These are phyloP conservation scores for Pogonus chalceus DNA, from an alignment of 1,140 invertebrate species.

Conservation along the genomic window DNA sequence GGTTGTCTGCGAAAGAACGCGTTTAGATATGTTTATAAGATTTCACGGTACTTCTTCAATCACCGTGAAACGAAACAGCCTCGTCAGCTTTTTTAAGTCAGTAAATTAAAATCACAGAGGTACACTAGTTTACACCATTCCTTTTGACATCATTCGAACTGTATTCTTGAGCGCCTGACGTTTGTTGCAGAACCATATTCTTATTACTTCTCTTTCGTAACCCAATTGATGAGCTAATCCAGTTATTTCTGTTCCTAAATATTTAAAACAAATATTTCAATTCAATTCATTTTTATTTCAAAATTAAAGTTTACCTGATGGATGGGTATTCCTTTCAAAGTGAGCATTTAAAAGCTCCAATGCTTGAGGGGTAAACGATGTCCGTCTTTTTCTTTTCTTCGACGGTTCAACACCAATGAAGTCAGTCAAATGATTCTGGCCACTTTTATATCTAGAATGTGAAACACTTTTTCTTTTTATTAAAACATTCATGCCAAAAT, in stretches of 20 bases:
- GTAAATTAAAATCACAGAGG: slow-evolving; percentile 16
- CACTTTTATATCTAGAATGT: slow-evolving; percentile 74
- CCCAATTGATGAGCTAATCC: slow-evolving; percentile 88
- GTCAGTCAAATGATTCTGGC: slow-evolving; percentile 85
- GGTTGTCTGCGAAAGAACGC: slow-evolving; percentile 1
- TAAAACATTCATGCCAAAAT: neutral
- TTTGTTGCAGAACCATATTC: slow-evolving; percentile 99
- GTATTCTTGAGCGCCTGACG: slow-evolving; percentile 94
- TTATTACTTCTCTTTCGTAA: slow-evolving; percentile 93
- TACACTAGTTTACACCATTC: slow-evolving; percentile 39
- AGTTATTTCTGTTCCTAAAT: slow-evolving; percentile 89
- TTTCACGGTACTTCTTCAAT: neutral
- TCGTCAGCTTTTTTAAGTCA: neutral
- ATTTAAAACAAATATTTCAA: slow-evolving; percentile 12
- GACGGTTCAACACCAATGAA: slow-evolving; percentile 93
- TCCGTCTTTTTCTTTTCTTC: slow-evolving; percentile 91
- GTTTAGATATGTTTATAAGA: neutral
- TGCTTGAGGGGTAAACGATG: slow-evolving; percentile 93
- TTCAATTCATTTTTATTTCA: slow-evolving; percentile 11
- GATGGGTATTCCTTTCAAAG: slow-evolving; percentile 95
- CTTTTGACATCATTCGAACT: slow-evolving; percentile 81
- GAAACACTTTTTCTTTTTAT: slow-evolving; percentile 22
- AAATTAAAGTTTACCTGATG: slow-evolving; percentile 64
- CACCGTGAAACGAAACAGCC: neutral
- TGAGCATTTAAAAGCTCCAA: slow-evolving; percentile 88